Conservation (phyloP, 2,113 vertebrate genomes). For the Rostratula benghalensis region DNA sequence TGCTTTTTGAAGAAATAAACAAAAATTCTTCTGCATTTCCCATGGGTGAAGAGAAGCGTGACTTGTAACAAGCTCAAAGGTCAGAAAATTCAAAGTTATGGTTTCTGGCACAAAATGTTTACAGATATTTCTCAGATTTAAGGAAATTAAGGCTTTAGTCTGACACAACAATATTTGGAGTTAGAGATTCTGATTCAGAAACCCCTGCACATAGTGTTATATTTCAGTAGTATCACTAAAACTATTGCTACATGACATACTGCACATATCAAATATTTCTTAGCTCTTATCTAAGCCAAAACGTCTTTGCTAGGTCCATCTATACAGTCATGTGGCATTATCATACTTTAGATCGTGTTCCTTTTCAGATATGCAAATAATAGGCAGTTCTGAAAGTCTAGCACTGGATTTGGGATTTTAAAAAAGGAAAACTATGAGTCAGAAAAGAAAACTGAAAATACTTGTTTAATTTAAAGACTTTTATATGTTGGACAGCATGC, state of each 20-base stretch:
- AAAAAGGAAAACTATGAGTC: neutral
- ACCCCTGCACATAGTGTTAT: neutral
- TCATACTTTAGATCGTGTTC: neutral
- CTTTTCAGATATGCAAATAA: slow-evolving; percentile 5
- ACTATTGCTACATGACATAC: neutral
- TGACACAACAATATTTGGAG: neutral
- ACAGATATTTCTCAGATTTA: neutral
- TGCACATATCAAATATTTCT: neutral
- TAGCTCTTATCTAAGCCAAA: neutral
- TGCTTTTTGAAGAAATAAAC: neutral
- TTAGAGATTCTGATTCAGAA: neutral
- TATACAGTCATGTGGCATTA: neutral
- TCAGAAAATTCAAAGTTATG: neutral
- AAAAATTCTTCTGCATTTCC: neutral
- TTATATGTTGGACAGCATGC: neutral
- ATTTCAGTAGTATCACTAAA: neutral
- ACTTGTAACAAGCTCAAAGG: neutral
- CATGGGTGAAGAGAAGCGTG: neutral
- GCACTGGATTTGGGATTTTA: neutral
- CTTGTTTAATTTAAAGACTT: neutral
- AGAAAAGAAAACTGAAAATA: neutral
- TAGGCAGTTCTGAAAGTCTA: neutral
- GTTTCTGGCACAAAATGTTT: neutral
- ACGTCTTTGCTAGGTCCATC: neutral
- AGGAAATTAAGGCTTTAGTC: neutral